Conservation (phyloP, 2,797 vertebrate genomes). For the Peromyscus nudipes region DNA sequence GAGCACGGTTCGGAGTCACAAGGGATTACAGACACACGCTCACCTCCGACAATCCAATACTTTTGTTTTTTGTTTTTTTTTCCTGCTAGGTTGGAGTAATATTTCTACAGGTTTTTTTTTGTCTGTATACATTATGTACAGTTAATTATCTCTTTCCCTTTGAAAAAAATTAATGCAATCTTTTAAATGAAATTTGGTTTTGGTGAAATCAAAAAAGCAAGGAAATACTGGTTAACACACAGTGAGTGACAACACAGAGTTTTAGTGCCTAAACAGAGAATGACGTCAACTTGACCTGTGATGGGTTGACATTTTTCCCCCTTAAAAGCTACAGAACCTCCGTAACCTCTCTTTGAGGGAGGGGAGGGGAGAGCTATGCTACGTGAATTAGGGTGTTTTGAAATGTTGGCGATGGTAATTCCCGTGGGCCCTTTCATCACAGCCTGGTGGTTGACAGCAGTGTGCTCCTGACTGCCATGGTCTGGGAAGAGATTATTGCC, state of each 20-base stretch:
- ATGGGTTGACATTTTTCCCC: conserved; percentile 85
- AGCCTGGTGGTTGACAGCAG: conserved; percentile 71
- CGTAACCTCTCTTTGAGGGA: conserved; percentile 86
- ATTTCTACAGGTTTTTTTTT: conserved; percentile 92
- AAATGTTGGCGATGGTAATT: conserved; percentile 84
- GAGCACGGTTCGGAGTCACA: conserved; percentile 90
- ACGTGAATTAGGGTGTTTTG: conserved; percentile 81
- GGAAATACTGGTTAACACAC: conserved; percentile 90
- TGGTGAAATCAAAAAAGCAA: conserved; percentile 90
- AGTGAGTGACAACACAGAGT: conserved; percentile 88
- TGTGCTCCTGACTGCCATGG: conserved; percentile 84
- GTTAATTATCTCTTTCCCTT: conserved; percentile 87
- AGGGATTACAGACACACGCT: conserved; percentile 84
- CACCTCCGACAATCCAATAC: conserved; percentile 89
- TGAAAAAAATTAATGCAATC: conserved; percentile 88
- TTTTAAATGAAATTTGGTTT: conserved; percentile 92
- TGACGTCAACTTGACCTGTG: conserved; percentile 88
- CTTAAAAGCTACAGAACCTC: conserved; percentile 88
- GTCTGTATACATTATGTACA: conserved; percentile 95
- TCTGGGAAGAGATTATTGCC: conserved; percentile 86
- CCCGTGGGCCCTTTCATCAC: conserved; percentile 80
- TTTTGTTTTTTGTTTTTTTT: conserved; percentile 83
- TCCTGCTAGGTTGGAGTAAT: conserved; percentile 92
- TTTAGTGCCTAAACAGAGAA: conserved; percentile 89
- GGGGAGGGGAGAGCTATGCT: conserved; percentile 75